Evolutionary conservation across 2,888 invertebrate species (phyloP), one percentile per base, ranked within the genome.

Genomic region (Ferrisia virgata): DNA sequence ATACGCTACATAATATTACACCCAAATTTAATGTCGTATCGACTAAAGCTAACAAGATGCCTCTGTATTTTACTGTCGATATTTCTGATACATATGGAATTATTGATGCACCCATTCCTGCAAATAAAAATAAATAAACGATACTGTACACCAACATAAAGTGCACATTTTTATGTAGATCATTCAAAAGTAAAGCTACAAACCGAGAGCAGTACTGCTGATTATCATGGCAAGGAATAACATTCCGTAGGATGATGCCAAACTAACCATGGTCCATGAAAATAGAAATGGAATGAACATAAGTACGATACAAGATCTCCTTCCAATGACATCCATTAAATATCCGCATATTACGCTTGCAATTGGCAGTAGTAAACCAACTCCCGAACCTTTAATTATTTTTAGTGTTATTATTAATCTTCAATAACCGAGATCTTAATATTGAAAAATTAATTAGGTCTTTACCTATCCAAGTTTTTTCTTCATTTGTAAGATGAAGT

Each of bases 401-500:
- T 28, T 28, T 72, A 53, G n/a, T n/a, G n/a, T n/a, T n/a, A n/a
- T n/a, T n/a, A n/a, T n/a, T n/a, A n/a, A n/a, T 58, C 22, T 58
- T 22, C 22, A 22, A 58, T 6, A 4, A 11, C 4, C 6, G 13
- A 58, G 4, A 22, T 22, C 6, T 58, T 31, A 25, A 15, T 76
- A 76, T 22, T 8, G n/a, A 36, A 8, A 47, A n/a, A 47, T 18
- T 1, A 47, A n/a, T 47, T 18, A n/a, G n/a, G n/a, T n/a, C n/a
- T 53, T 28, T 78, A 84, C 84, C 84, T 18, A 84, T 72, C 84
- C 84, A 84, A 15, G 84, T 72, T 47, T 76, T 76, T 9, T 78
- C 18, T 11, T 76, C 47, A 13, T 47, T 31, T 0, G 31, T 78
- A 8, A 84, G 39, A 43, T 47, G 76, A n/a, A 84, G 40, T 43